phyloP scores from a whole-genome alignment of 2,888 invertebrate species.

The Holacanthella duospinosa region DNA sequence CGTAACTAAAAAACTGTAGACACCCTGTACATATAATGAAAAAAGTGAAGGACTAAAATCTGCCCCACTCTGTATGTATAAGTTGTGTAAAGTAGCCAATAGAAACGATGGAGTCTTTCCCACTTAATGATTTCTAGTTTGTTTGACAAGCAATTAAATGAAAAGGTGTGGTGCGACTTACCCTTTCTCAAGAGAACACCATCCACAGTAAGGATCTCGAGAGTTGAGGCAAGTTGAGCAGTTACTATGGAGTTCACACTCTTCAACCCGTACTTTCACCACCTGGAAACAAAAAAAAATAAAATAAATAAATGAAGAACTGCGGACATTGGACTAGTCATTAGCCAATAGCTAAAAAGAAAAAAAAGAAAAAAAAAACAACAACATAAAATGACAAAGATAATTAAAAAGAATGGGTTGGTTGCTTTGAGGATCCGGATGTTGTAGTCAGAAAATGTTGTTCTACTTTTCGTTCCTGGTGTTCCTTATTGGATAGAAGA shows the following conservation, averaged over 20 bases:
- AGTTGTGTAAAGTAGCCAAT: no score
- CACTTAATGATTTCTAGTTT: no score
- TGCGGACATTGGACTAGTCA: neutral
- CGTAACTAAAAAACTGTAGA: no score
- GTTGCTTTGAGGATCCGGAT: neutral
- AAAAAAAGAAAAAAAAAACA: no score
- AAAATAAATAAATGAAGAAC: conserved; percentile 27
- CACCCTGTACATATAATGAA: no score
- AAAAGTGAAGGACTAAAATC: no score
- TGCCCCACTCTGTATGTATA: no score
- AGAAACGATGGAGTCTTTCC: no score
- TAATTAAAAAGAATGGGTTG: neutral
- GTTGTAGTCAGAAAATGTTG: neutral
- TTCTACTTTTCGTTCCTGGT: neutral
- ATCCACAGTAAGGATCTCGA: conserved; percentile 86
- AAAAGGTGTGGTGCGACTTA: no score
- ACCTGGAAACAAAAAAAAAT: conserved; percentile 45
- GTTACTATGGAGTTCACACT: conserved; percentile 72
- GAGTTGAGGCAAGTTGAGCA: conserved; percentile 82
- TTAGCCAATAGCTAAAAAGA: no score
- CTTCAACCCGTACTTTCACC: conserved; percentile 69
- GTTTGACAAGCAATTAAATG: no score
- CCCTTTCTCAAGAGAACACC: conserved; percentile 85
- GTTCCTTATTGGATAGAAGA: neutral
- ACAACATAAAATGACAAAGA: no score